These are phyloP conservation scores for Vicugna pacos DNA, from an alignment of 2,113 vertebrate genomes.

Conservation along the genomic window DNA sequence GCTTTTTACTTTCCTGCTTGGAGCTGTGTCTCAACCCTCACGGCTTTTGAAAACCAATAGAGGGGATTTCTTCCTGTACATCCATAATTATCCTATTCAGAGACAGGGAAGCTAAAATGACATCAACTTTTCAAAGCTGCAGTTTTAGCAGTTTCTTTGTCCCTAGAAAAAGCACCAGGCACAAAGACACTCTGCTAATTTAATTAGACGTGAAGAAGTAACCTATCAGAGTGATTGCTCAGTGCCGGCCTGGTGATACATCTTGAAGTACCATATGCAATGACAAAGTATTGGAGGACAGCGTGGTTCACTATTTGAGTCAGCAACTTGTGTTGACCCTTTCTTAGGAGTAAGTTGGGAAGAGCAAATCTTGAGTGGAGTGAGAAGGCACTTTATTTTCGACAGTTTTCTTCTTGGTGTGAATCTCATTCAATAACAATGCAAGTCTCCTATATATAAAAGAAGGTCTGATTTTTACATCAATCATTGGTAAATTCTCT, in stretches of 20 bases:
- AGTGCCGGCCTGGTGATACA: neutral
- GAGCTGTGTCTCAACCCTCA: neutral
- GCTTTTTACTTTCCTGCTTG: neutral
- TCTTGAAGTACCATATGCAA: neutral
- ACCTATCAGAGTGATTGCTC: neutral
- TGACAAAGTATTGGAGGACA: neutral
- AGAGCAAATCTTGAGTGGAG: neutral
- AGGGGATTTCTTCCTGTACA: neutral
- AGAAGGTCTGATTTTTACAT: neutral
- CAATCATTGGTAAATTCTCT: neutral
- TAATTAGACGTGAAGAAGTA: conserved; percentile 11
- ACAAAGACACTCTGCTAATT: conserved; percentile 39
- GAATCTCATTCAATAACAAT: neutral
- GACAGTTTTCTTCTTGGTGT: neutral
- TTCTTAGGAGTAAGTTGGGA: neutral
- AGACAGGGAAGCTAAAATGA: conserved; percentile 32
- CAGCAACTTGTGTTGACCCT: neutral
- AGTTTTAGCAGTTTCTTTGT: conserved; percentile 39
- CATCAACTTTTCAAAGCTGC: conserved; percentile 34
- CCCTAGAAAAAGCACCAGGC: neutral
- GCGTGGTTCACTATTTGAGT: neutral
- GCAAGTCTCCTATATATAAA: neutral
- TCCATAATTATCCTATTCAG: conserved; percentile 30
- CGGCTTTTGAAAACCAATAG: conserved; percentile 50
- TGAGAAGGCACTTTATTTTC: neutral